Conservation (phyloP, 92 coral and sea anemone genomes). For the Diadumene lineata region DNA sequence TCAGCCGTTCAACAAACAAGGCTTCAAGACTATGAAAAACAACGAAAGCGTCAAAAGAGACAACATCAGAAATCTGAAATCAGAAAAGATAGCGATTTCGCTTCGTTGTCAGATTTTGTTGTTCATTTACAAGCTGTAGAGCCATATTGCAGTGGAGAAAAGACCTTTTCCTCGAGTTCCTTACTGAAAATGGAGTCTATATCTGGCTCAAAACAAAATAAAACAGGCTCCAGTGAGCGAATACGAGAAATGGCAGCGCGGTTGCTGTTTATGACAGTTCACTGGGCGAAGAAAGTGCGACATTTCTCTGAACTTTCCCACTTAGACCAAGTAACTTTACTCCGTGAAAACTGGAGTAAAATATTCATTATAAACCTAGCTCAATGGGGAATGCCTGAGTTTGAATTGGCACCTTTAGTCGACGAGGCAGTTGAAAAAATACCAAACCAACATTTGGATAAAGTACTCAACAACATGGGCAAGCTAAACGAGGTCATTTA, state of each 20-base stretch:
- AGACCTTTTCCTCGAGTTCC: conserved; percentile 9
- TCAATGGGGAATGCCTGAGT: conserved; percentile 92
- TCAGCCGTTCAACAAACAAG: conserved; percentile 85
- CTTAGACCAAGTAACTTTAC: conserved; percentile 82
- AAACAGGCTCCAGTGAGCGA: conserved; percentile 42
- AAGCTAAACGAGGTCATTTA: conserved; percentile 91
- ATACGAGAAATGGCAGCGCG: conserved; percentile 90
- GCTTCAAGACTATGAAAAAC: conserved; percentile 74
- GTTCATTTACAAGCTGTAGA: conserved; percentile 88
- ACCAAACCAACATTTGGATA: conserved; percentile 72
- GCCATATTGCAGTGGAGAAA: conserved; percentile 52
- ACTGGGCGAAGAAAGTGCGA: conserved; percentile 95
- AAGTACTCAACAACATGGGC: conserved; percentile 83
- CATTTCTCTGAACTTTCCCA: conserved; percentile 94
- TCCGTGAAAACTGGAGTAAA: conserved; percentile 92
- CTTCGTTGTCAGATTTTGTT: conserved; percentile 81
- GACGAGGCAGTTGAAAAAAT: conserved; percentile 75
- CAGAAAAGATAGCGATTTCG: conserved; percentile 77
- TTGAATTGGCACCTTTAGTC: conserved; percentile 82
- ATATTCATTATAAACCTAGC: conserved; percentile 85
- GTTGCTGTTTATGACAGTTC: conserved; percentile 86
- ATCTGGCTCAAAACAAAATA: conserved; percentile 6
- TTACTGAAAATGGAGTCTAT: conserved; percentile 7
- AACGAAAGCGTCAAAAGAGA: conserved; percentile 62
- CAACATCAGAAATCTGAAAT: conserved; percentile 68